These are phyloP conservation scores for Patiria miniata DNA, from an alignment of 35 echinoderm and acorn worm genomes.

Conservation along the genomic window DNA sequence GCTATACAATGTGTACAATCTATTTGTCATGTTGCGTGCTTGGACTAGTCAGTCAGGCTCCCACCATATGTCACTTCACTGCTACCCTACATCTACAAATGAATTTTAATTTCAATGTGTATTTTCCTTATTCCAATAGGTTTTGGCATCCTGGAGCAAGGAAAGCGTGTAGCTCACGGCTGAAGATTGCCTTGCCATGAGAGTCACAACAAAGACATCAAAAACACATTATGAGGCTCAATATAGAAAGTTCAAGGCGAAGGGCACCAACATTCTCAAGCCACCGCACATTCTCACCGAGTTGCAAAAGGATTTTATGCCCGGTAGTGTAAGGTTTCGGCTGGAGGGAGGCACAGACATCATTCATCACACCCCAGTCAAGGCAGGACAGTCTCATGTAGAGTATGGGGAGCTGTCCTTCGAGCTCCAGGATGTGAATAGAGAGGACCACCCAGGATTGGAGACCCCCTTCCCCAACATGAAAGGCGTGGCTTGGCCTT, in stretches of 20 bases:
- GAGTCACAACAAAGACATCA: neutral
- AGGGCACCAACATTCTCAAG: neutral
- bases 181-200: slow-evolving; percentile 48
- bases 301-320: slow-evolving; percentile 36
- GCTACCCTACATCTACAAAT: no score
- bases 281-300: slow-evolving; percentile 9
- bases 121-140: slow-evolving; percentile 12
- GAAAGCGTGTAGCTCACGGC: neutral
- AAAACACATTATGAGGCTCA: slow-evolving; percentile 40
- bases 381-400: neutral
- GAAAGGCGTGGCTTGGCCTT: slow-evolving; percentile 43
- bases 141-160: slow-evolving; percentile 23
- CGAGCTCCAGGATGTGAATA: slow-evolving; percentile 22
- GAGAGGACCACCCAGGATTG: neutral
- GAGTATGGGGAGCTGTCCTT: neutral
- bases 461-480: slow-evolving; percentile 44
- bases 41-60: no score
- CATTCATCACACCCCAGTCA: slow-evolving; percentile 54
- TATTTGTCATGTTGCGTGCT: no score
- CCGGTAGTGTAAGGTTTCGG: slow-evolving; percentile 46
- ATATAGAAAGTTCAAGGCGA: slow-evolving; percentile 23
- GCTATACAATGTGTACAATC: no score
- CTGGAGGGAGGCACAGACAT: neutral
- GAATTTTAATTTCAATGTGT: neutral
- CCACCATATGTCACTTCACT: neutral